These are phyloP conservation scores for Rhipidura dahli DNA, from an alignment of 2,113 vertebrate species.

Conservation along the genomic window DNA sequence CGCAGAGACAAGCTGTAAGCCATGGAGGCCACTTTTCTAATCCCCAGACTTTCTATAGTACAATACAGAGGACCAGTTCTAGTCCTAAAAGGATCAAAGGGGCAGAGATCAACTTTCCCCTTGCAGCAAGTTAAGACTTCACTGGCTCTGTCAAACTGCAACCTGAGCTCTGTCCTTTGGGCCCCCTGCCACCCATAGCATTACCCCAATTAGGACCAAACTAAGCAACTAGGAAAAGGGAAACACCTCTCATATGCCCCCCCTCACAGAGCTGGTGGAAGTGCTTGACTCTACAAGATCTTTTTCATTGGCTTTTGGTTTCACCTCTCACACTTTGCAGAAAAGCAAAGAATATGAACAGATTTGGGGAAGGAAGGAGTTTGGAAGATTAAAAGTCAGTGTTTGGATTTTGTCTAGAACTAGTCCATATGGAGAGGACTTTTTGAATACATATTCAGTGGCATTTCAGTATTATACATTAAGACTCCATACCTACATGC, in stretches of 20 bases:
- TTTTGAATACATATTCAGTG: background rate
- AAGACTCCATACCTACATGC: background rate
- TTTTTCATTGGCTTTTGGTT: background rate
- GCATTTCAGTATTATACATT: background rate
- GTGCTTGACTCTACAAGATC: background rate
- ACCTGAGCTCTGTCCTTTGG: background rate
- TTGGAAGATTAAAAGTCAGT: background rate
- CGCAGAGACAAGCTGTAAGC: background rate
- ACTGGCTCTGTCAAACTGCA: background rate
- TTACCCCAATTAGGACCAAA: constrained; percentile 17
- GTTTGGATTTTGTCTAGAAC: background rate
- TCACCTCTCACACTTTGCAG: background rate
- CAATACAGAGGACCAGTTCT: background rate
- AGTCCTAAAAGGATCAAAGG: background rate
- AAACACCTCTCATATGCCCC: background rate
- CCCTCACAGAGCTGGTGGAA: background rate
- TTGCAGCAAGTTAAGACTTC: background rate
- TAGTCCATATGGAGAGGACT: background rate
- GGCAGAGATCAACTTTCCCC: background rate
- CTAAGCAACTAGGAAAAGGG: background rate
- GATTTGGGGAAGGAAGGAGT: background rate
- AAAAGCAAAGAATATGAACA: background rate
- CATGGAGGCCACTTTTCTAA: background rate
- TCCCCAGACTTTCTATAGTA: background rate
- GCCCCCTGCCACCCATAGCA: background rate